These are phyloP conservation scores for Tupaia tana DNA, from an alignment of 2,113 vertebrate genomes.

Conservation along the genomic window DNA sequence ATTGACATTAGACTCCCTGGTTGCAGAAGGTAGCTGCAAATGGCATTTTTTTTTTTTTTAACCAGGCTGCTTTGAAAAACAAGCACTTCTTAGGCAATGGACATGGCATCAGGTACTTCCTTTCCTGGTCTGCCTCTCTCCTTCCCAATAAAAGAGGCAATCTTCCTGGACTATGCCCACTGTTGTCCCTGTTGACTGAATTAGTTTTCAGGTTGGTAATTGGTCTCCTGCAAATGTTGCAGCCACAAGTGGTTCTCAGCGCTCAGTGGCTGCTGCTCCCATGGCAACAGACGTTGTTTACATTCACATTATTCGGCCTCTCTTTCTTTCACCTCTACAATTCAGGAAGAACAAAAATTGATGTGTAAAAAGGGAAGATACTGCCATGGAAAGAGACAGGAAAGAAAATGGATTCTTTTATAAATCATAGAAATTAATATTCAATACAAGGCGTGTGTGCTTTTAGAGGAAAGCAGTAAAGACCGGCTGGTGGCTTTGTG, in stretches of 20 bases:
- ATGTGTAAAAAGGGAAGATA: slow-evolving; percentile 44
- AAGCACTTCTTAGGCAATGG: neutral
- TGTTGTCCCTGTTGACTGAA: slow-evolving; percentile 62
- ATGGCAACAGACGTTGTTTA: slow-evolving; percentile 73
- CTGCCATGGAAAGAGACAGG: slow-evolving; percentile 2
- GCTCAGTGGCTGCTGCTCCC: slow-evolving; percentile 52
- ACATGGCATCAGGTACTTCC: neutral
- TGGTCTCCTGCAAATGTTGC: slow-evolving; percentile 61
- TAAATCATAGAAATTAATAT: slow-evolving; percentile 55
- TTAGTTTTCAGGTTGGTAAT: slow-evolving; percentile 68
- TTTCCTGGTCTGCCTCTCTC: neutral
- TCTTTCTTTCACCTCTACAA: neutral
- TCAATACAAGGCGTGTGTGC: neutral
- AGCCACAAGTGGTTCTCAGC: slow-evolving; percentile 58
- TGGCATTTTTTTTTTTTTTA: neutral
- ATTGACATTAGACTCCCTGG: neutral
- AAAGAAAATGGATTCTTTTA: slow-evolving; percentile 1
- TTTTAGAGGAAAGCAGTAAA: neutral
- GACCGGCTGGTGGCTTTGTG: slow-evolving; percentile 1
- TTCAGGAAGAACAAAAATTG: slow-evolving; percentile 57
- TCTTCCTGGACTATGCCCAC: slow-evolving; percentile 56
- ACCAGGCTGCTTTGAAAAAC: slow-evolving; percentile 12
- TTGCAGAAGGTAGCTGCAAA: neutral
- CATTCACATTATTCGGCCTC: slow-evolving; percentile 31
- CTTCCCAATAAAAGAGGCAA: slow-evolving; percentile 45